Evolutionary conservation across 1,140 invertebrate genomes (phyloP).

Genomic region (Aphelenchoides besseyi): DNA sequence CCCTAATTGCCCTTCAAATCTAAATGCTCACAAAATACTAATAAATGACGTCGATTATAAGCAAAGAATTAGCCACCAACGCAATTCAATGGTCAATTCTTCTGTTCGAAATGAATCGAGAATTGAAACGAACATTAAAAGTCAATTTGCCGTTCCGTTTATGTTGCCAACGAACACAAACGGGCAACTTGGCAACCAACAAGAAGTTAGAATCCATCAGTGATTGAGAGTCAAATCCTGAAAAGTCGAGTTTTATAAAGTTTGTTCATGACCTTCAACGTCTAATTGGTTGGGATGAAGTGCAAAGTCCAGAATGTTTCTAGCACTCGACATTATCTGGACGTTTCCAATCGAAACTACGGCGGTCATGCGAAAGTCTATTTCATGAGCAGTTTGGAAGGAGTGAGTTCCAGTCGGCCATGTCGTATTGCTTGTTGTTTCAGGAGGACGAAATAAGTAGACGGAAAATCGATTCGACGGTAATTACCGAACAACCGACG

Average conservation of each 20-base stretch:
- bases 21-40: background rate
- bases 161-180: too few species aligned
- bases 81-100: too few species aligned
- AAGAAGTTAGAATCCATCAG: background rate
- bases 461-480: background rate
- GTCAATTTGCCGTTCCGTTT: background rate
- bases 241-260: background rate
- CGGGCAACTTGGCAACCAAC: background rate
- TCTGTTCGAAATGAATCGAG: background rate
- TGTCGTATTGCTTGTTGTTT: background rate
- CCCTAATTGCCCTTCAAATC: background rate
- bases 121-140: background rate
- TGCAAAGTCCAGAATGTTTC: background rate
- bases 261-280: background rate
- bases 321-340: background rate
- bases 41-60: background rate
- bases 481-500: background rate
- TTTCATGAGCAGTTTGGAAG: background rate
- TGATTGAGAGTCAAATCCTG: background rate
- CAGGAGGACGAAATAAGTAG: background rate
- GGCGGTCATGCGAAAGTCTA: background rate
- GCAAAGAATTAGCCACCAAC: background rate
- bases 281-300: background rate
- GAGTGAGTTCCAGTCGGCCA: background rate
- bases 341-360: background rate